Evolutionary conservation across 2,113 vertebrate species (phyloP), one percentile per base, ranked within the genome.

Genomic region (Sphyrna mokarran): DNA sequence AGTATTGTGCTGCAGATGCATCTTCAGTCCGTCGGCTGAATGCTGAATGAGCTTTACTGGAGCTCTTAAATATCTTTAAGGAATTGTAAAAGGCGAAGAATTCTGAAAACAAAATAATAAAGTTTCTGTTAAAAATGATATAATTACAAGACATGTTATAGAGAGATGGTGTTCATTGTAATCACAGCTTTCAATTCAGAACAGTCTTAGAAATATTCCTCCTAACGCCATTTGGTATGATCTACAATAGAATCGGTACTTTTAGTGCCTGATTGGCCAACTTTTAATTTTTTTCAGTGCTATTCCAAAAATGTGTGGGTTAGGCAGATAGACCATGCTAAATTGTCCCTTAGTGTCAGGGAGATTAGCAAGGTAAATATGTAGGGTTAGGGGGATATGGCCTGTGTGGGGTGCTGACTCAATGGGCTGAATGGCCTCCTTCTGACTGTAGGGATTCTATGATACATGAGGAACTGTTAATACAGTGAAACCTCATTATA

Each of bases 1-100:
- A 97, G 96, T 97, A 97, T 6, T 98, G 97, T 54, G 95, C 16
- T 0, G 97, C 97, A 0, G 97, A 98, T 0, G 96, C 97, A 22
- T 96, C 96, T 91, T 97, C 97, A 33, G 96, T 96, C 94, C 96
- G 69, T 95, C 96, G 96, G 76, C 95, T 97, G 95, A 97, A 97
- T 29, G 96, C 66, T 0, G 96, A 97, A 22, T n/a, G 80, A 33
- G 97, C 96, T 76, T 96, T 97, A 90, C 96, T 96, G 95, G 96
- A 85, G 69, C 80, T 95, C 26, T 0, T 1, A 95, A 96, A 96
- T 63, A n/a, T 96, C 95, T 96, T 97, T 95, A 97, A 96, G 80
- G 93, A 87, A 96, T 96, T 97, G 95, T 97, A 96, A 97, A 98
- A 98, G 33, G 58, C 90, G 63, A 96, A 96, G 96, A 97, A 97